Evolutionary conservation across 2,888 invertebrate species (phyloP).

Genomic region (Agonum fuliginosum): DNA sequence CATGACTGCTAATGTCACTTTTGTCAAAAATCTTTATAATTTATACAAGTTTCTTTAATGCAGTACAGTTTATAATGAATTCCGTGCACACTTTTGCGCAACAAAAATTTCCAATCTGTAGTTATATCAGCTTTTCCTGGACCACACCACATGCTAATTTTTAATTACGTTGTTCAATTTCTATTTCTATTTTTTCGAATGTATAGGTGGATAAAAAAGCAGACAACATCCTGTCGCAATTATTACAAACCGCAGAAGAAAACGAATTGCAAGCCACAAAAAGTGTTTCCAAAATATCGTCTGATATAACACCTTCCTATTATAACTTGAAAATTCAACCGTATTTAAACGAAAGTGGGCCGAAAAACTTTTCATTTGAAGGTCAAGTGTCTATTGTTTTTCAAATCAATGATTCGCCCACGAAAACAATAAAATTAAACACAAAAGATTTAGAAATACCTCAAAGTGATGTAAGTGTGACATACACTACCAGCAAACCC

Average conservation of each 20-base stretch:
- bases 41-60: too few relatives aligned
- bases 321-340: constrained; percentile 69
- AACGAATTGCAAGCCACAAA: constrained; percentile 6
- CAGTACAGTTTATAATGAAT: too few relatives aligned
- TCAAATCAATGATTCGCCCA: constrained; percentile 64
- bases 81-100: too few relatives aligned
- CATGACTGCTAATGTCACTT: too few relatives aligned
- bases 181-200: constrained; percentile 35
- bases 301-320: constrained; percentile 61
- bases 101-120: too few relatives aligned
- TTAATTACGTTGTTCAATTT: constrained; percentile 15
- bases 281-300: constrained; percentile 32
- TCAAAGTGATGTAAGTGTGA: constrained; percentile 66
- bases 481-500: constrained; percentile 42
- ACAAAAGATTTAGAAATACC: constrained; percentile 67
- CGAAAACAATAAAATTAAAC: constrained; percentile 68
- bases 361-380: constrained; percentile 69
- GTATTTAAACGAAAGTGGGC: constrained; percentile 67
- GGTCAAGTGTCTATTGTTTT: constrained; percentile 68
- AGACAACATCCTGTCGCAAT: constrained; percentile 68
- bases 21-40: too few relatives aligned
- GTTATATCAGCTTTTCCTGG: too few relatives aligned
- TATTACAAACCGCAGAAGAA: constrained; percentile 66
- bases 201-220: constrained; percentile 65
- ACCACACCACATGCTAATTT: neutral